Base-by-base conservation (phyloP, 2,113 vertebrate genomes). In the Taurulus bubalis region DNA sequence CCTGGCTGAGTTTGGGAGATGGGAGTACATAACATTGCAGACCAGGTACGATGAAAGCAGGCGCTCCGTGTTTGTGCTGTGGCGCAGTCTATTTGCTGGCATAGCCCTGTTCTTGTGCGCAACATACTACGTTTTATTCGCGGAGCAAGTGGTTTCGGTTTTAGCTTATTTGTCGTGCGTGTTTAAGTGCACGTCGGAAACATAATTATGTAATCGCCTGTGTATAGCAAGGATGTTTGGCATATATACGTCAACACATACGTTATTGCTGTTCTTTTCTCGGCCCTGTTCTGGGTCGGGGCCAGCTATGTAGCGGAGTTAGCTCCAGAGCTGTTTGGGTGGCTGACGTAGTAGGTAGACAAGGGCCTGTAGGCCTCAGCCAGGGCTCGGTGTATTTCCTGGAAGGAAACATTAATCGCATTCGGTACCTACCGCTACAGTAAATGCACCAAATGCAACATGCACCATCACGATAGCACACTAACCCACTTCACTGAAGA, bases 21-120 rank as follows among this genome's bases (percentile, higher is more conserved):
- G 97, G 97, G 97, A 95, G 95, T 97, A 89, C 96, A 96, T 93
- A 97, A 95, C 95, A 97, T 98, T 86, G 95, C 95, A 93, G 97
- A 98, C 94, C 97, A 98, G 97, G 97, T 98, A 92, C 85, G 84
- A 16, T 8, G 63, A 66, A 79, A 89, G 62, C 0, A 84, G 71
- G 75, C 76, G 88, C 77, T 90, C 85, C 86, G 82, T 78, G 84
- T 75, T 72, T 38, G 72, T 34, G 60, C 79, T 56, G 82, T 89
- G 92, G 90, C 89, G 91, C 87, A 87, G 93, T 93, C 92, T 94
- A 94, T 78, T 93, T 92, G 82, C 93, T 93, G 92, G 90, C 1
- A 38, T 1, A 32, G 22, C 70, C 32, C 49, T 3, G 72, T 38
- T 86, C 83, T 85, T 75, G 80, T 92, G 89, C 93, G 93, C 88